Conservation (phyloP, 2,797 vertebrate genomes). For the Neopelma chrysocephalum region DNA sequence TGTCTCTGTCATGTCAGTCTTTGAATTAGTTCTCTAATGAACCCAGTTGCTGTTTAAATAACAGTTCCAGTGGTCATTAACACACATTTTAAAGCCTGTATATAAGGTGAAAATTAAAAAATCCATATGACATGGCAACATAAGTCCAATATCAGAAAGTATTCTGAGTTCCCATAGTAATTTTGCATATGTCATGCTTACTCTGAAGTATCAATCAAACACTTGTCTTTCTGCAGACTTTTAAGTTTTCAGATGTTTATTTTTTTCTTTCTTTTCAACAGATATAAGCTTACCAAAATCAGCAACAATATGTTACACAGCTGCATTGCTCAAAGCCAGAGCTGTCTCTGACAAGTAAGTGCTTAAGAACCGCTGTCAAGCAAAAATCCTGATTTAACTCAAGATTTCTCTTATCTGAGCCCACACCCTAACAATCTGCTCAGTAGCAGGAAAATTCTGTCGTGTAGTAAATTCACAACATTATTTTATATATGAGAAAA, state of each 20-base stretch:
- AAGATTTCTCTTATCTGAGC: slow-evolving; percentile 56
- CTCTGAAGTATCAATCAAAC: neutral
- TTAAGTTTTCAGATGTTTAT: slow-evolving; percentile 22
- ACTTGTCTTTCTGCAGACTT: slow-evolving; percentile 1
- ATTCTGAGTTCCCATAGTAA: neutral
- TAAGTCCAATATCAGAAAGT: neutral
- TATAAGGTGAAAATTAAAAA: neutral
- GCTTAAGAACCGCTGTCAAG: slow-evolving; percentile 7
- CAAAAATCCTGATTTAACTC: slow-evolving; percentile 45
- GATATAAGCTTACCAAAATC: slow-evolving; percentile 99
- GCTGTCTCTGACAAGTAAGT: slow-evolving; percentile 99
- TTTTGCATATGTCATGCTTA: neutral
- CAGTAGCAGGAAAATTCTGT: slow-evolving; percentile 18
- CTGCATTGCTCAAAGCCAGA: slow-evolving; percentile 97
- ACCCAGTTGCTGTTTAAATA: neutral
- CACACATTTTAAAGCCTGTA: neutral
- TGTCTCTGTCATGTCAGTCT: neutral
- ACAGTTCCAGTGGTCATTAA: neutral
- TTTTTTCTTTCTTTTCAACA: slow-evolving; percentile 77
- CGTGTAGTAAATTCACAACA: neutral
- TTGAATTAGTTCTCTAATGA: neutral
- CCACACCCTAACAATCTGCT: slow-evolving; percentile 47
- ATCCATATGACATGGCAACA: neutral
- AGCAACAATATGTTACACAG: slow-evolving; percentile 99
- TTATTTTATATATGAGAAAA: neutral